phyloP scores from a whole-genome alignment of 2,797 vertebrate species.

The Pteronotus mesoamericanus region DNA sequence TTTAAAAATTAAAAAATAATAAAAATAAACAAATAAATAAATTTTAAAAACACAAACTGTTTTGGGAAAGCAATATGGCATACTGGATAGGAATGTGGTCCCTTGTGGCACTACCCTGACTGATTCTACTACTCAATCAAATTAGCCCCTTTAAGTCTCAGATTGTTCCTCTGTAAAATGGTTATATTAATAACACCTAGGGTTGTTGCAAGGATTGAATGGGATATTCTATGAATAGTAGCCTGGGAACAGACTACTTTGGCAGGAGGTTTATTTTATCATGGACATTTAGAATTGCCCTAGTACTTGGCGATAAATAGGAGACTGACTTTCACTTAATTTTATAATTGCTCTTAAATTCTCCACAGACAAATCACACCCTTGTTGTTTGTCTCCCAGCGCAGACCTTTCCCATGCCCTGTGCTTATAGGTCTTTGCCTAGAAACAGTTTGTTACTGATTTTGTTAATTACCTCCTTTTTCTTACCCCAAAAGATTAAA shows the following conservation, averaged over 20 bases:
- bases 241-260: not conserved
- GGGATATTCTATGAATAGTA: not conserved
- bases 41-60: not conserved
- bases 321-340: not conserved
- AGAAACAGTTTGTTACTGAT: not conserved
- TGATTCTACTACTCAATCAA: not conserved
- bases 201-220: not conserved
- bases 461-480: not conserved
- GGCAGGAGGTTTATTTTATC: not conserved
- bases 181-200: not conserved
- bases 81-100: not conserved
- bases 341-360: conserved; percentile 24
- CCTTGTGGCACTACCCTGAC: not conserved
- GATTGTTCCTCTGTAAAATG: not conserved
- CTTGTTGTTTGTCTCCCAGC: not conserved
- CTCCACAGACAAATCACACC: not conserved
- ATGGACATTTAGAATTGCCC: not conserved
- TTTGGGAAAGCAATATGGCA: not conserved
- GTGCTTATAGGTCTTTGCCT: not conserved
- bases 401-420: not conserved
- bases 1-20: not conserved
- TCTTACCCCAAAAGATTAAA: not conserved
- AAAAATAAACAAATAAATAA: not conserved
- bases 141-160: not conserved
- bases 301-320: not conserved